These are phyloP conservation scores for Harpalus rufipes DNA, from an alignment of 2,888 invertebrate genomes.

Conservation along the genomic window DNA sequence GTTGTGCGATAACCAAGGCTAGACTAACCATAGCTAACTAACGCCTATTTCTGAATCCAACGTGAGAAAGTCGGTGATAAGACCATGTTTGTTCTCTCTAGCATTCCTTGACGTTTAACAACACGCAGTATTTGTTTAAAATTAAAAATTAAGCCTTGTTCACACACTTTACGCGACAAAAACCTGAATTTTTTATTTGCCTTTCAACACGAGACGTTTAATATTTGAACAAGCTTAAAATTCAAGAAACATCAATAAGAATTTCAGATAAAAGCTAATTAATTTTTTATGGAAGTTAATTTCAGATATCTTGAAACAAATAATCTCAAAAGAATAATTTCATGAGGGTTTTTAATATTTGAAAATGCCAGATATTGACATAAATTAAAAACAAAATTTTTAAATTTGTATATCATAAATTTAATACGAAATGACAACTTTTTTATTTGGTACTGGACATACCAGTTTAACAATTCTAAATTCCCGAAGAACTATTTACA, in stretches of 20 bases:
- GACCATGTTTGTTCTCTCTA: conserved; percentile 2
- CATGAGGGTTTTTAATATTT: background rate
- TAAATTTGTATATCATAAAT: too few species aligned
- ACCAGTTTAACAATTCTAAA: too few species aligned
- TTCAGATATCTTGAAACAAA: background rate
- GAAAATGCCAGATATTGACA: background rate
- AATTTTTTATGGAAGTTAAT: background rate
- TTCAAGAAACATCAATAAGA: conserved; percentile 18
- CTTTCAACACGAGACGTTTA: background rate
- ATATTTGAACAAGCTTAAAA: conserved; percentile 31
- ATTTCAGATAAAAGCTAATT: conserved; percentile 12
- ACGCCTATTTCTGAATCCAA: conserved; percentile 24
- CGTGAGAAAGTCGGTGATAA: conserved; percentile 27
- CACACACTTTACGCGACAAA: conserved; percentile 3
- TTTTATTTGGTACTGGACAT: too few species aligned
- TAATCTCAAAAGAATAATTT: background rate
- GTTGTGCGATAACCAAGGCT: conserved; percentile 5
- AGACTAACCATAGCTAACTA: background rate
- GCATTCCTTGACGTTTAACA: conserved; percentile 22
- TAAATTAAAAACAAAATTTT: background rate
- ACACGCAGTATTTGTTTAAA: conserved; percentile 14
- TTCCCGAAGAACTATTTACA: too few species aligned
- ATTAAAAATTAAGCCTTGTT: conserved; percentile 29
- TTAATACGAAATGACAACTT: too few species aligned
- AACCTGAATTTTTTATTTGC: conserved; percentile 29